phyloP scores from a whole-genome alignment of 2,113 vertebrate species.

The Myrmecophaga tridactyla region DNA sequence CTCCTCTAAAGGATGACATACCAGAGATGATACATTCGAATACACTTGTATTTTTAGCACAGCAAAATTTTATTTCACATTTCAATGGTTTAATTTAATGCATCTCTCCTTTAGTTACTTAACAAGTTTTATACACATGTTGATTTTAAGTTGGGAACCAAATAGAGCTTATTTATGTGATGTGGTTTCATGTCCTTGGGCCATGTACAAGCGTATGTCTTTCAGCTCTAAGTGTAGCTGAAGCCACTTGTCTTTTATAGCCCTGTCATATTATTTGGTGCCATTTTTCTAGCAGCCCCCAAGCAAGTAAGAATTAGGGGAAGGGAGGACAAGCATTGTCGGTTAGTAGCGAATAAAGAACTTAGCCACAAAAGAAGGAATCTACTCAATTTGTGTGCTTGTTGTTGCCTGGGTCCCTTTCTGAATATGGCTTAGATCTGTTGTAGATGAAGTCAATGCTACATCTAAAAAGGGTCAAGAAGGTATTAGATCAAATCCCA shows the following conservation, averaged over 20 bases:
- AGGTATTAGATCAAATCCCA: not conserved
- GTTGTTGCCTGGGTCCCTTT: not conserved
- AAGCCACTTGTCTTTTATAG: not conserved
- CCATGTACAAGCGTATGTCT: not conserved
- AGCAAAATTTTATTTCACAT: not conserved
- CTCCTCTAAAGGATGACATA: not conserved
- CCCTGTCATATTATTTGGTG: not conserved
- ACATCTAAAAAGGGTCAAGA: not conserved
- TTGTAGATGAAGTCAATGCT: not conserved
- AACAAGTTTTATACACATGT: not conserved
- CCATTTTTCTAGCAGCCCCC: not conserved
- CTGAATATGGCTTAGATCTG: not conserved
- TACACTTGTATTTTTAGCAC: not conserved
- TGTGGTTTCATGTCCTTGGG: not conserved
- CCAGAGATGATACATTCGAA: not conserved
- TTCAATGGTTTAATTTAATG: not conserved
- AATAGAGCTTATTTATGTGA: not conserved
- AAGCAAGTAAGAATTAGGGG: not conserved
- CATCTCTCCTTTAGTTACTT: not conserved
- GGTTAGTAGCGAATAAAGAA: conserved; percentile 14
- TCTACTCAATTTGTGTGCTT: not conserved
- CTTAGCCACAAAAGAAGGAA: not conserved
- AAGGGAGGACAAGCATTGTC: not conserved
- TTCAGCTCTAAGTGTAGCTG: not conserved
- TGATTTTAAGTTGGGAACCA: conserved; percentile 26